phyloP scores from a whole-genome alignment of 2,113 vertebrate genomes.

The Paradoxurus hermaphroditus region DNA sequence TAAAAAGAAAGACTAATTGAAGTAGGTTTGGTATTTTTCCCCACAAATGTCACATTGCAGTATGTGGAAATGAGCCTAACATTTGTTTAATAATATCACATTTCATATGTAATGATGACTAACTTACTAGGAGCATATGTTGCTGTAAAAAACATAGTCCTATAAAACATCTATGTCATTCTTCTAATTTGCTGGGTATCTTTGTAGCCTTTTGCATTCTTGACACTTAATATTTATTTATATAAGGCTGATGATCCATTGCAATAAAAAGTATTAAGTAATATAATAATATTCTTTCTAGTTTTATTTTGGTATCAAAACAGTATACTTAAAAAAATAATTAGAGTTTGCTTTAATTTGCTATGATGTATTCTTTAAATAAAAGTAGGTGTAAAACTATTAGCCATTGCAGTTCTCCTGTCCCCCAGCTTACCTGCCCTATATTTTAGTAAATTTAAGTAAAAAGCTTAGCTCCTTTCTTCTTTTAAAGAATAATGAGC shows the following conservation, averaged over 20 bases:
- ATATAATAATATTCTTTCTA: neutral
- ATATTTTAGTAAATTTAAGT: constrained; percentile 32
- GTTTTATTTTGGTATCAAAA: neutral
- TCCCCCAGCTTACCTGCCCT: neutral
- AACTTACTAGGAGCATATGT: neutral
- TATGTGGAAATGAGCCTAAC: neutral
- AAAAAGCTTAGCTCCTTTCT: neutral
- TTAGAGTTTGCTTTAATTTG: constrained; percentile 47
- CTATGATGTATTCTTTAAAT: constrained; percentile 31
- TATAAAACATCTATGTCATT: constrained; percentile 23
- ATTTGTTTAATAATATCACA: neutral
- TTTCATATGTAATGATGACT: constrained; percentile 26
- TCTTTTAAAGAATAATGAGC: neutral
- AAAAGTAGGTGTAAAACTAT: constrained; percentile 22
- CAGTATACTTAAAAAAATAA: constrained; percentile 17
- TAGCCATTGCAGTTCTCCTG: neutral
- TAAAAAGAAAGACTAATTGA: constrained; percentile 16
- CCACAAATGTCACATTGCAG: neutral
- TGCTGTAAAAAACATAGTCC: constrained; percentile 41
- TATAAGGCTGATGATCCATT: neutral
- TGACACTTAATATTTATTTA: constrained; percentile 54
- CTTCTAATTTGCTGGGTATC: constrained; percentile 44
- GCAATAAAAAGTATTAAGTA: constrained; percentile 37
- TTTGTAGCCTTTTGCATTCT: constrained; percentile 48
- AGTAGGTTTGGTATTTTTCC: constrained; percentile 7